phyloP scores from a whole-genome alignment of 2,888 invertebrate genomes.

The Drosophila niveifrons region DNA sequence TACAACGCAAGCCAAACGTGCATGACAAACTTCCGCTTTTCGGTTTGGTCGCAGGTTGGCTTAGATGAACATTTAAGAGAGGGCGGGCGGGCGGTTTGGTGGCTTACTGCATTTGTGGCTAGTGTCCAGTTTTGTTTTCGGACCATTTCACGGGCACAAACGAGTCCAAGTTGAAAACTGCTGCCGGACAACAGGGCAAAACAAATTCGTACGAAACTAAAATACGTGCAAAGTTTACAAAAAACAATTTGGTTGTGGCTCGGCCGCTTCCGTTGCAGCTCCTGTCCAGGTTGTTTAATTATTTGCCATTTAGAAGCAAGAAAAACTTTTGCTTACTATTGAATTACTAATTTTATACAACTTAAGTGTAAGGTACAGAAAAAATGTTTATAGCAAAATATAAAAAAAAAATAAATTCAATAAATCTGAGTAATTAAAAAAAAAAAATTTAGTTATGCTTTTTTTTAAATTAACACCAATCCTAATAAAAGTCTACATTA shows the following conservation, averaged over 20 bases:
- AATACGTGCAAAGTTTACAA: constrained; percentile 76
- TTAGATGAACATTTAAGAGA: constrained; percentile 19
- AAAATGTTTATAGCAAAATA: background rate
- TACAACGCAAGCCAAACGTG: constrained; percentile 58
- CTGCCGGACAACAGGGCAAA: constrained; percentile 42
- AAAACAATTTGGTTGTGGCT: constrained; percentile 68
- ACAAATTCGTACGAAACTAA: constrained; percentile 66
- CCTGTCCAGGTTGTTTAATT: constrained; percentile 64
- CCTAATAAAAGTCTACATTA: background rate
- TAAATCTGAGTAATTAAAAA: background rate
- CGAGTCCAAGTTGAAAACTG: constrained; percentile 29
- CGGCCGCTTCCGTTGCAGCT: constrained; percentile 41
- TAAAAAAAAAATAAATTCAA: background rate
- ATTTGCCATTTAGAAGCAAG: constrained; percentile 52
- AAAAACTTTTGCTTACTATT: constrained; percentile 29
- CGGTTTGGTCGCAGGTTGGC: constrained; percentile 58
- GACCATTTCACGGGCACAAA: constrained; percentile 67
- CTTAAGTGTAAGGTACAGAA: background rate
- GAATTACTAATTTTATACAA: constrained; percentile 4
- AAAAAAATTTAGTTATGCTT: background rate
- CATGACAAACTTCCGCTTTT: constrained; percentile 71
- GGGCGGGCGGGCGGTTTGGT: background rate
- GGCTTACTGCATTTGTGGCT: constrained; percentile 54
- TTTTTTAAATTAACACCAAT: background rate
- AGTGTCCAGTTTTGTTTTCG: constrained; percentile 62